Conservation (phyloP, 2,797 vertebrate species). For the Chrosomus eos region DNA sequence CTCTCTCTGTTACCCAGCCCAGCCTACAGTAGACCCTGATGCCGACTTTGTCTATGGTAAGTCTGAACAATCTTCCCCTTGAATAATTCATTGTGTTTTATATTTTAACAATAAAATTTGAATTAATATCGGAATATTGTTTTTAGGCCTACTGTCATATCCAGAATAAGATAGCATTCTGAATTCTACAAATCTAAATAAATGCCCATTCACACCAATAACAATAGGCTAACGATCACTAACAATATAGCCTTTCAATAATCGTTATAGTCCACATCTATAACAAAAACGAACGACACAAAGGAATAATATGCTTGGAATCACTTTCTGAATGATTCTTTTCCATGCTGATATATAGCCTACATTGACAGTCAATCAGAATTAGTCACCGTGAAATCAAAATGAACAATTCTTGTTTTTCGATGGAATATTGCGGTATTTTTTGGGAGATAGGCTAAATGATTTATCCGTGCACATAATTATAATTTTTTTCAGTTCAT, state of each 20-base stretch:
- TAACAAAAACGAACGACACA: neutral
- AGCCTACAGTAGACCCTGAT: conserved; percentile 64
- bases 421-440: no score
- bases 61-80: conserved; percentile 20
- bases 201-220: neutral
- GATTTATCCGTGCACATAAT: no score
- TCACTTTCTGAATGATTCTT: neutral
- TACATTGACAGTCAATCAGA: no score
- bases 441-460: no score
- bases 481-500: no score
- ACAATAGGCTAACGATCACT: neutral
- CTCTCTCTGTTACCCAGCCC: conserved; percentile 52
- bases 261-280: neutral
- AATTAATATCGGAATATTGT: neutral
- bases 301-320: neutral
- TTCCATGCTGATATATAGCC: no score
- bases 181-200: neutral
- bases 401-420: no score
- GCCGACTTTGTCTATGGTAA: conserved; percentile 80
- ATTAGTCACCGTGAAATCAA: no score
- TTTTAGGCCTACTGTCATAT: neutral
- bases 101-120: neutral
- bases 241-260: neutral
- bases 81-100: neutral
- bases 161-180: neutral